phyloP scores from a whole-genome alignment of 2,113 vertebrate species.

The Oxyura jamaicensis region DNA sequence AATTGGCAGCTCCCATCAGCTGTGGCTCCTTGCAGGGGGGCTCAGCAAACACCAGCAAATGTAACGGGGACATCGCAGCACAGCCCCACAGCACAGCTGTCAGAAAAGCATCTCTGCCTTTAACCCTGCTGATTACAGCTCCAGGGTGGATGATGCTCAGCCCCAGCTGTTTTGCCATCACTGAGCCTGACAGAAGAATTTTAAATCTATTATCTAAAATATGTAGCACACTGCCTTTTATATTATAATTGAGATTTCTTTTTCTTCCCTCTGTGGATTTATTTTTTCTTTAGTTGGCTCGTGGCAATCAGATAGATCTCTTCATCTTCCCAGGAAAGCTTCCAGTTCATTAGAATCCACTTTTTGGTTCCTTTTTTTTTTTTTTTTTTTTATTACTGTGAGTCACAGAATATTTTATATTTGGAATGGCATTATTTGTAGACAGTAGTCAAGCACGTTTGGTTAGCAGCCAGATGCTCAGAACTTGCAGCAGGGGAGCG shows the following conservation, averaged over 20 bases:
- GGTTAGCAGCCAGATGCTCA: slow-evolving; percentile 54
- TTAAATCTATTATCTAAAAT: not conserved
- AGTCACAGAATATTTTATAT: slow-evolving; percentile 41
- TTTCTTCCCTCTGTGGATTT: not conserved
- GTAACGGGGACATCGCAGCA: fast-evolving
- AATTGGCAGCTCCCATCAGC: not conserved
- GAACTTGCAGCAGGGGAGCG: slow-evolving; percentile 46
- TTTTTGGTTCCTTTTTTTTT: not conserved
- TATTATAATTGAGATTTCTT: not conserved
- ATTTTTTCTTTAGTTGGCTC: not conserved
- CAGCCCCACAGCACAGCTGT: fast-evolving
- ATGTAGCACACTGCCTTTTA: not conserved
- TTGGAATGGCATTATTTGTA: slow-evolving; percentile 39
- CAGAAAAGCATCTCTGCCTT: not conserved
- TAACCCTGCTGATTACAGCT: not conserved
- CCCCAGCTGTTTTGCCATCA: not conserved
- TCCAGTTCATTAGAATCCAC: not conserved
- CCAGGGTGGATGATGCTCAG: not conserved
- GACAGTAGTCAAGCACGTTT: slow-evolving; percentile 27
- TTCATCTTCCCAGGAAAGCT: slow-evolving; percentile 37
- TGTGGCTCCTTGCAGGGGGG: fast-evolving
- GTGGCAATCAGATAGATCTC: not conserved
- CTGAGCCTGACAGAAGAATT: not conserved
- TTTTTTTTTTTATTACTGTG: not conserved
- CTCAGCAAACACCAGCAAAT: not conserved